A percentile compares a stretch with the other conserved stretches of the same genome.
Conservation (phyloP, 2,797 vertebrate genomes). For the Sebastes diploproa region DNA sequence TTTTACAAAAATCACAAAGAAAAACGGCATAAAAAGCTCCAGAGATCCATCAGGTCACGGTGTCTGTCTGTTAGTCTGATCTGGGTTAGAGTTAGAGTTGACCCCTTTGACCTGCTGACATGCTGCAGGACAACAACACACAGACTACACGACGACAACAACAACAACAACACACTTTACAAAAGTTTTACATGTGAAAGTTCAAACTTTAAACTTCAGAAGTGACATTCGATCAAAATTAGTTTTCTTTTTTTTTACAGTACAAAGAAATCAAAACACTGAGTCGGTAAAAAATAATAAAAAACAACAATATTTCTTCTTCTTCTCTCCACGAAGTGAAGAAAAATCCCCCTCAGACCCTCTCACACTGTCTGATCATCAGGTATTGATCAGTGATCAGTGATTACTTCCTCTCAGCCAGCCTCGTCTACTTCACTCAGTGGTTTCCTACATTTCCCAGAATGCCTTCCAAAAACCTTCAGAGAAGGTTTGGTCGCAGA, state of each 20-base stretch:
- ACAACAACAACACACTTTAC: conserved; percentile 30
- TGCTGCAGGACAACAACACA: conserved; percentile 64
- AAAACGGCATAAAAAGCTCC: conserved; percentile 7
- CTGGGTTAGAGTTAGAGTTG: conserved; percentile 23
- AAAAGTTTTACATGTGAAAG: conserved; percentile 27
- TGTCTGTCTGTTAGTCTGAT: conserved; percentile 16
- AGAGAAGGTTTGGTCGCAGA: too few relatives aligned
- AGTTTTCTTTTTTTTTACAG: conserved; percentile 33
- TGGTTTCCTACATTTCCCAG: too few relatives aligned
- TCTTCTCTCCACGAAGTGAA: background rate
- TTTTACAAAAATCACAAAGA: conserved; percentile 55
- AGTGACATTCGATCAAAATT: conserved; percentile 5
- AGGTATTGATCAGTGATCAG: background rate
- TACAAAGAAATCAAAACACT: conserved; percentile 20
- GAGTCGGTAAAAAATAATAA: conserved; percentile 20
- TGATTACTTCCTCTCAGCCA: too few relatives aligned
- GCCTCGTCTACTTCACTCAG: too few relatives aligned
- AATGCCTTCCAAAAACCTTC: too few relatives aligned
- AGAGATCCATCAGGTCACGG: background rate
- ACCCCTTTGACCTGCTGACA: conserved; percentile 65
- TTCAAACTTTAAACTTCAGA: conserved; percentile 17
- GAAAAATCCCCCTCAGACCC: conserved; percentile 11
- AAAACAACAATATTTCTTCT: background rate
- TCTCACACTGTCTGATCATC: background rate
- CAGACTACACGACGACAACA: background rate